Evolutionary conservation across 2,888 invertebrate species (phyloP).

Genomic region (Drymonia ruficornis): DNA sequence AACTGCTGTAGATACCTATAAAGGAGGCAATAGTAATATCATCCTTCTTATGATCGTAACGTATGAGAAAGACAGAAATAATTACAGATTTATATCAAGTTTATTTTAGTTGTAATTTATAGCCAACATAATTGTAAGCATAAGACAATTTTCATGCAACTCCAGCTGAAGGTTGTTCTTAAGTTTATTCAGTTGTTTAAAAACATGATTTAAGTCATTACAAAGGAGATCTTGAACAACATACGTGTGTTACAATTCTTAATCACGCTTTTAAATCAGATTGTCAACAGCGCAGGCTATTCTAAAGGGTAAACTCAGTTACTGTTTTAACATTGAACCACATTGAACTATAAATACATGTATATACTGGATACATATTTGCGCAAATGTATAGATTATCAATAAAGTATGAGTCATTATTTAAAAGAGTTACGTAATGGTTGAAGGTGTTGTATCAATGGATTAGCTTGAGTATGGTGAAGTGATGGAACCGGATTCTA

Average conservation of each 20-base stretch:
- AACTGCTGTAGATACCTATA: no score
- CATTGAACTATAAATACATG: not conserved
- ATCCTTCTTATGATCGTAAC: no score
- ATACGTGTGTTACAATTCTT: not conserved
- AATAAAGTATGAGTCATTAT: constrained; percentile 34
- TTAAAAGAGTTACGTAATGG: constrained; percentile 30
- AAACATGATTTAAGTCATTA: no score
- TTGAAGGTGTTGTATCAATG: constrained; percentile 1
- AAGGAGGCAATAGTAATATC: no score
- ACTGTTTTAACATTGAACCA: constrained; percentile 7
- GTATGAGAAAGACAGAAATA: no score
- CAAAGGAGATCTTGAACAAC: not conserved
- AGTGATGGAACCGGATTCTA: not conserved
- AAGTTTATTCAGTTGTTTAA: no score
- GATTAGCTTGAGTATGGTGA: not conserved
- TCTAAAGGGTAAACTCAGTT: constrained; percentile 10
- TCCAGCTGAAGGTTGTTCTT: no score
- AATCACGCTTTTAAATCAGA: not conserved
- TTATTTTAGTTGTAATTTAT: no score
- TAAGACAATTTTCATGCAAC: no score
- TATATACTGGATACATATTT: constrained; percentile 15
- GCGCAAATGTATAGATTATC: constrained; percentile 26
- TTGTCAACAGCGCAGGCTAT: not conserved
- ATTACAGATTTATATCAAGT: no score
- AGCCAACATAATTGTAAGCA: no score